Percentiles rank a stretch among this genome's conserved stretches.
Evolutionary conservation across 2,797 vertebrate genomes (phyloP).

Genomic region (Micromesistius poutassou): DNA sequence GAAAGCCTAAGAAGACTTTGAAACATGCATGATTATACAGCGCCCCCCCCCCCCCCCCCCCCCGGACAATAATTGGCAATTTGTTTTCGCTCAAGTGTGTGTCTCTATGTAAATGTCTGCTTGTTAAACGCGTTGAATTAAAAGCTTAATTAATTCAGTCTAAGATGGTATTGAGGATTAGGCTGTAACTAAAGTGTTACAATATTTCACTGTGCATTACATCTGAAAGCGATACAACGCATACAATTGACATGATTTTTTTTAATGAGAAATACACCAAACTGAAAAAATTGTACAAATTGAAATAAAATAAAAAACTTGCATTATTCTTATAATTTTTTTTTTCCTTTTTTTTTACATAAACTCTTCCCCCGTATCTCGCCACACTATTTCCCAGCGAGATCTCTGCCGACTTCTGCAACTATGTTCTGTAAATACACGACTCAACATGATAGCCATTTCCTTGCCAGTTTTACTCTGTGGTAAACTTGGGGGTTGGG

Average conservation of each 20-base stretch:
- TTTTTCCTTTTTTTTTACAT: slow-evolving; percentile 73
- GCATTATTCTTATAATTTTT: slow-evolving; percentile 76
- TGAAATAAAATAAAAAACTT: slow-evolving; percentile 77
- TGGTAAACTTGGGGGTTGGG: slow-evolving; percentile 36
- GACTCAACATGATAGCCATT: slow-evolving; percentile 54
- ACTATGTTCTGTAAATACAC: slow-evolving; percentile 60
- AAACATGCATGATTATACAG: slow-evolving; percentile 12
- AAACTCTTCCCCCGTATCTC: slow-evolving; percentile 64
- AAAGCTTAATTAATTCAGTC: not conserved
- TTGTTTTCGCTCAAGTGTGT: not conserved
- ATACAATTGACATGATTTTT: slow-evolving; percentile 76
- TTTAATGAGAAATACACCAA: slow-evolving; percentile 85
- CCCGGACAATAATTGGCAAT: not conserved
- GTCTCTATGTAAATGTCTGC: not conserved
- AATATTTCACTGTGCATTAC: not conserved
- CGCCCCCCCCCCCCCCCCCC: too few species aligned
- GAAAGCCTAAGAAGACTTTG: slow-evolving; percentile 45
- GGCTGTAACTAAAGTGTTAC: not conserved
- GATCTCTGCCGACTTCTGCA: slow-evolving; percentile 43
- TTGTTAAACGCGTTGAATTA: not conserved
- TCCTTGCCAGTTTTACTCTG: slow-evolving; percentile 46
- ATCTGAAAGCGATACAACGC: slow-evolving; percentile 37
- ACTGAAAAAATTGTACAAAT: slow-evolving; percentile 82
- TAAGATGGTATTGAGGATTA: not conserved
- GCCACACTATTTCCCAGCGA: slow-evolving; percentile 63